Conservation (phyloP, 2,113 vertebrate genomes). For the Lontra canadensis region DNA sequence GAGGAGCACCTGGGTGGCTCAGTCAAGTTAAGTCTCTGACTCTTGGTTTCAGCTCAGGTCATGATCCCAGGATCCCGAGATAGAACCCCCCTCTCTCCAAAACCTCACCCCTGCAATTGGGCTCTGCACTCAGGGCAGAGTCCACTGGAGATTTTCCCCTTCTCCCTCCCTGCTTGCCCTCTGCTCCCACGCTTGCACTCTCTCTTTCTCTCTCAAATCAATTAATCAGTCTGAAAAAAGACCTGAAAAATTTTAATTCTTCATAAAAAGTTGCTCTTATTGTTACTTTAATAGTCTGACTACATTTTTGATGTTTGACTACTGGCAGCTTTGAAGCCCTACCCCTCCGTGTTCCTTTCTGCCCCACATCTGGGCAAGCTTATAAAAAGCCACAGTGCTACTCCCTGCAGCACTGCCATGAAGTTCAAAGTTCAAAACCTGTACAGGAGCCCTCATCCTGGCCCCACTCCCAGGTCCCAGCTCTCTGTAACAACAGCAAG, state of each 20-base stretch:
- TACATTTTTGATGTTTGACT: background rate
- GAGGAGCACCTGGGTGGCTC: background rate
- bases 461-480: too few species aligned
- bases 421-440: background rate
- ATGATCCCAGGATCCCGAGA: background rate
- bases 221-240: background rate
- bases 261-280: background rate
- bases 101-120: background rate
- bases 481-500: background rate
- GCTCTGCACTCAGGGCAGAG: background rate
- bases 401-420: background rate
- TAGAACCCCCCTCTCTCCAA: background rate
- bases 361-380: background rate
- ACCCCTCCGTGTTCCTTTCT: too few species aligned
- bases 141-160: background rate
- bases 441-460: background rate
- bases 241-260: background rate
- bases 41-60: too few species aligned
- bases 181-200: background rate
- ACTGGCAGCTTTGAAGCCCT: background rate
- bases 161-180: background rate
- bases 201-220: background rate
- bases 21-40: background rate
- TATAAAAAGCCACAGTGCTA: background rate
- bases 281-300: background rate